phyloP scores from a whole-genome alignment of 1,140 invertebrate genomes.

The Tetramorium simillimum region DNA sequence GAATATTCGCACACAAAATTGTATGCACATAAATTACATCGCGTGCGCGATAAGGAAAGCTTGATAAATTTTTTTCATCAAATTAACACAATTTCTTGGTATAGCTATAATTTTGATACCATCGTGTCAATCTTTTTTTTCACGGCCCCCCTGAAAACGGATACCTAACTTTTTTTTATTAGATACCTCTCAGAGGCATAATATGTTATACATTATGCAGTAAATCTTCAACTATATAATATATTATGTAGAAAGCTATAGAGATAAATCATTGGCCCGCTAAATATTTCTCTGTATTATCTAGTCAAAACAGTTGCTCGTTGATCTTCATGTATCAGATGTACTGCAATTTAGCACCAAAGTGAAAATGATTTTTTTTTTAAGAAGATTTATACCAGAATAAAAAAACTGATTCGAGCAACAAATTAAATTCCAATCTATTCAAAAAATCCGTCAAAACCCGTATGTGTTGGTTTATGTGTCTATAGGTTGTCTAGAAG shows the following conservation, averaged over 20 bases:
- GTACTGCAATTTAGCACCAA: not conserved
- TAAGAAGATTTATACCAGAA: not conserved
- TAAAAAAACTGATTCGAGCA: not conserved
- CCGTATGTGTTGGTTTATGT: not conserved
- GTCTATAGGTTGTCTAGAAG: not conserved
- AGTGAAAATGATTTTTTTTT: not conserved
- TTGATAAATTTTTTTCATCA: constrained; percentile 8
- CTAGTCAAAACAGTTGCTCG: not conserved
- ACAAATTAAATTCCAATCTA: not conserved
- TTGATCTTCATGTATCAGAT: not conserved
- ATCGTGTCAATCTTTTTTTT: not conserved
- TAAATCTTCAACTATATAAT: not conserved
- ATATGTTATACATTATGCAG: not conserved
- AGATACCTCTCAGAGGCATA: no score
- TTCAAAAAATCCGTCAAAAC: not conserved
- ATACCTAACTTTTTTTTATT: not conserved
- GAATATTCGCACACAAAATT: not conserved
- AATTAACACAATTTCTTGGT: constrained; percentile 19
- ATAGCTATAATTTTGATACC: not conserved
- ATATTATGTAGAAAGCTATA: not conserved
- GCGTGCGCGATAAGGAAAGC: not conserved
- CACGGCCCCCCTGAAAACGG: not conserved
- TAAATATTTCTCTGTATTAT: not conserved
- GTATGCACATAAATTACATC: constrained; percentile 22
- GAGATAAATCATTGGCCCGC: not conserved